Percentiles rank a stretch among this genome's conserved stretches.
phyloP scores from a whole-genome alignment of 2,797 vertebrate species.

The Pempheris klunzingeri region DNA sequence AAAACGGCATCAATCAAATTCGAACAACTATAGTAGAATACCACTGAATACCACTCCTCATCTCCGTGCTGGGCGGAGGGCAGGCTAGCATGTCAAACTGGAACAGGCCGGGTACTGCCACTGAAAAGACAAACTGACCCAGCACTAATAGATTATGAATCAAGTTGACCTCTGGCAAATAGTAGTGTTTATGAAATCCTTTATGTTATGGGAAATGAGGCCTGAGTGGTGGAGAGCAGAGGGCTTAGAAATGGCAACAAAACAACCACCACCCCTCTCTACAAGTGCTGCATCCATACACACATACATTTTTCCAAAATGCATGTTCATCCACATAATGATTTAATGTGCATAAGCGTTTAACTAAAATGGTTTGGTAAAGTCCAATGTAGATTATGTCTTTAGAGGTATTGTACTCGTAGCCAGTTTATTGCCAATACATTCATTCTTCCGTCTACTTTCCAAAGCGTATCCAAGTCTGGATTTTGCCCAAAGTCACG shows the following conservation, averaged over 20 bases:
- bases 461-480: not conserved
- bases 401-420: not conserved
- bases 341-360: not conserved
- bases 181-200: conserved; percentile 62
- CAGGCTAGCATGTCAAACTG: conserved; percentile 32
- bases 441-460: not conserved
- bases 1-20: conserved; percentile 1
- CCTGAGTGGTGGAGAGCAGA: conserved; percentile 42
- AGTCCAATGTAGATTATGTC: not conserved
- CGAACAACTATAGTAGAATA: not conserved
- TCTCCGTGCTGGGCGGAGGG: conserved; percentile 21
- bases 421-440: not conserved
- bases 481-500: not conserved
- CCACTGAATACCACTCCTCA: conserved; percentile 8
- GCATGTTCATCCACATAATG: not conserved
- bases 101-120: conserved; percentile 21
- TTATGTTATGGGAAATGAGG: conserved; percentile 51
- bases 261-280: conserved; percentile 18
- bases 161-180: conserved; percentile 57
- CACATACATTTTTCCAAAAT: not conserved
- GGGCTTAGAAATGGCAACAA: conserved; percentile 37
- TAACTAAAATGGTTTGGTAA: not conserved
- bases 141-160: conserved; percentile 71
- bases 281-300: conserved; percentile 11
- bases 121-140: conserved; percentile 71